Conservation (phyloP, 1,140 invertebrate genomes). For the Macrobrachium nipponense region DNA sequence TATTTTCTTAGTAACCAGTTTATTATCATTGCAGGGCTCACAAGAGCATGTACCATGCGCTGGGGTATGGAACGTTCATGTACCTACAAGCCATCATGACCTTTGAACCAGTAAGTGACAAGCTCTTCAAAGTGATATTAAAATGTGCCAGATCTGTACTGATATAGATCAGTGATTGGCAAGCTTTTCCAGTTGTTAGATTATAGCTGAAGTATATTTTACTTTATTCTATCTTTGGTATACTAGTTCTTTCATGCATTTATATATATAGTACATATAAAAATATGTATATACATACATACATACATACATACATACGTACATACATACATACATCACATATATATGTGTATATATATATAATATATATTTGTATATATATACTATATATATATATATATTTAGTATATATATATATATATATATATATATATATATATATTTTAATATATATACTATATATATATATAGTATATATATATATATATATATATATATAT, state of each 20-base stretch:
- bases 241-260: too few species aligned
- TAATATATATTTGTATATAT: neutral
- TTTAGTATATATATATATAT: constrained; percentile 16
- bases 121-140: neutral
- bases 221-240: too few species aligned
- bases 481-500: constrained; percentile 30
- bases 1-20: constrained; percentile 14
- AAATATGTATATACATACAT: too few species aligned
- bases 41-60: constrained; percentile 89
- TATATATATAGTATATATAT: neutral
- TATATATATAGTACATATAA: too few species aligned
- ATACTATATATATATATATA: constrained; percentile 39
- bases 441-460: neutral
- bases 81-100: constrained; percentile 94
- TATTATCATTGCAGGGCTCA: constrained; percentile 75
- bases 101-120: constrained; percentile 81
- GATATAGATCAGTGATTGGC: neutral
- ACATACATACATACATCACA: too few species aligned
- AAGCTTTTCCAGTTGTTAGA: too few species aligned
- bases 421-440: too few species aligned
- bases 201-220: too few species aligned
- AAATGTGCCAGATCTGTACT: too few species aligned
- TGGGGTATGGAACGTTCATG: constrained; percentile 89
- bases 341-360: neutral
- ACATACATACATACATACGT: too few species aligned